Conservation (phyloP, 2,888 invertebrate species). For the Allacma fusca region DNA sequence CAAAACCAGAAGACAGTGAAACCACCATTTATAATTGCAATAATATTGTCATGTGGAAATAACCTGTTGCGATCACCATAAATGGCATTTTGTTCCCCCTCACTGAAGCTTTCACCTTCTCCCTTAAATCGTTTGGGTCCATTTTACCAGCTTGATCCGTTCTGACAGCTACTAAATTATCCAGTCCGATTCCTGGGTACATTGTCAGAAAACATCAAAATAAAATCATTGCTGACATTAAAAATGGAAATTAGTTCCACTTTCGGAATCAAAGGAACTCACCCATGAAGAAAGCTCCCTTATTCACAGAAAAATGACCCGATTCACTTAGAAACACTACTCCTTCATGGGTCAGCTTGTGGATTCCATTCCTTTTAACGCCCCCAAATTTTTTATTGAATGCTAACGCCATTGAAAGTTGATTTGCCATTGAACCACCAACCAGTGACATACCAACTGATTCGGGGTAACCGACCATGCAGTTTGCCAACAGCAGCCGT, state of each 20-base stretch:
- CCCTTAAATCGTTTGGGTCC: conserved; percentile 20
- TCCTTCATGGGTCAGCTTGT: background rate
- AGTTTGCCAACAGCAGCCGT: background rate
- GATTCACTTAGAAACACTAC: background rate
- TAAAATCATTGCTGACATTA: background rate
- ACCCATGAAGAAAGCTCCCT: conserved; percentile 22
- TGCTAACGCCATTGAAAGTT: conserved; percentile 23
- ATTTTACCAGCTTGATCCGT: background rate
- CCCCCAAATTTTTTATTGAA: conserved; percentile 1
- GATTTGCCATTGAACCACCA: conserved; percentile 16
- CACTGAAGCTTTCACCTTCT: conserved; percentile 14
- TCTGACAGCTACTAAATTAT: background rate
- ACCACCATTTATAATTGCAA: too few relatives aligned
- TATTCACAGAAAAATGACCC: conserved; percentile 7
- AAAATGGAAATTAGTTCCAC: background rate
- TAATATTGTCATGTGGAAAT: too few relatives aligned
- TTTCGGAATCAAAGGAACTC: background rate
- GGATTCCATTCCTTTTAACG: background rate
- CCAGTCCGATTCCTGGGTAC: conserved; percentile 13
- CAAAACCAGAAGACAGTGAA: too few relatives aligned
- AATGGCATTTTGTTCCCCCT: conserved; percentile 27
- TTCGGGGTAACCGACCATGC: conserved; percentile 17
- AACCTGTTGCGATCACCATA: conserved; percentile 38
- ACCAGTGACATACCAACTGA: conserved; percentile 6
- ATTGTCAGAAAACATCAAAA: background rate